phyloP scores from a whole-genome alignment of 1,140 invertebrate species.

The Aporrectodea caliginosa region DNA sequence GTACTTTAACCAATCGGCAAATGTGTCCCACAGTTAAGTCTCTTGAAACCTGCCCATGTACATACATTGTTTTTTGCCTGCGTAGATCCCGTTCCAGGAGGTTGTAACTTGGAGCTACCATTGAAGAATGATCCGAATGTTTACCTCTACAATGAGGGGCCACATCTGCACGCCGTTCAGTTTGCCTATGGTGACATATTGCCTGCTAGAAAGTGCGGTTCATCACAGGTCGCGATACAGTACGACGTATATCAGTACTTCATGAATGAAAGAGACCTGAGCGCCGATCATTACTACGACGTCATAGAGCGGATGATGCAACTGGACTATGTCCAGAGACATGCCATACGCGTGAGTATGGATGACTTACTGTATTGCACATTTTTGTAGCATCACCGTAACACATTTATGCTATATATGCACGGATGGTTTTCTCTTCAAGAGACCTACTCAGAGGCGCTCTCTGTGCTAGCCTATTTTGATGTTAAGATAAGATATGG shows the following conservation, averaged over 20 bases:
- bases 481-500: no score
- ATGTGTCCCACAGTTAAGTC: no score
- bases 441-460: no score
- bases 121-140: not conserved
- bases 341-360: not conserved
- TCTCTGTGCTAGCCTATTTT: no score
- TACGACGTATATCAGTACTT: not conserved
- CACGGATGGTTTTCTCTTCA: no score
- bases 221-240: not conserved
- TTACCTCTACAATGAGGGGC: not conserved
- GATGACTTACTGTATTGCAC: no score
- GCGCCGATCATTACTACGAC: not conserved
- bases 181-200: not conserved
- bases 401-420: no score
- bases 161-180: not conserved
- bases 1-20: no score
- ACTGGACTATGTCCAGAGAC: not conserved
- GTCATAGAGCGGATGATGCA: not conserved
- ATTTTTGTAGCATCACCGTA: no score
- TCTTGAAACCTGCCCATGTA: no score
- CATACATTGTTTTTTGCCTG: not conserved
- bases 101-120: not conserved
- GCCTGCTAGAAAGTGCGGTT: not conserved
- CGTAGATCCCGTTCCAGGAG: not conserved
- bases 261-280: not conserved